Evolutionary conservation across 2,113 vertebrate species (phyloP), one percentile per base, ranked within the genome.

Genomic region (Ictalurus furcatus): DNA sequence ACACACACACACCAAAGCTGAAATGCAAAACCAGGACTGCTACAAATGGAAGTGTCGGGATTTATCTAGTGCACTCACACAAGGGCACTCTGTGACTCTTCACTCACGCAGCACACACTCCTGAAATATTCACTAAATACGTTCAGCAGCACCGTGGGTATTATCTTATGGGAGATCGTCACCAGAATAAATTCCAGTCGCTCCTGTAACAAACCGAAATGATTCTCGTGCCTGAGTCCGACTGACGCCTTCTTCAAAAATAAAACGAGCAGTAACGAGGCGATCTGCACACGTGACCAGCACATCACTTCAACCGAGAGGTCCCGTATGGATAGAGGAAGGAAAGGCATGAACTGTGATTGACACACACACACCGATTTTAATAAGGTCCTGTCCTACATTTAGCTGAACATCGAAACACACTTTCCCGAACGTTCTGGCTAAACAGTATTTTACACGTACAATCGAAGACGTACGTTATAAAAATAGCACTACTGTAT

Each of bases 211-310:
- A 5, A 44, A 44, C 40, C 34, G 34, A 34, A 34, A 34, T 34
- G 34, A 1, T 34, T 34, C 34, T 34, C 34, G 34, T 1, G 34
- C 34, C 34, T 34, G 34, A 34, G 34, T 67, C 65, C 2, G 28
- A 67, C 25, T 34, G 67, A 79, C 21, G 12, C 37, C 1, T 52
- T 52, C 21, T 59, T 59, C 21, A 21, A 21, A 28, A 88, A 59
- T 65, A 71, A 21, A 8, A 74, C 2, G 0, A 14, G 54, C 54
- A 52, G 6, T 59, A 86, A 59, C n/a, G 21, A 16, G 34, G 13
- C 71, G 84, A 85, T 85, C 52, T 85, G 71, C 84, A 34, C 63
- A n/a, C 48, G 30, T 71, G 65, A 71, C 63, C 83, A 74, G 54
- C 52, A 76, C 54, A 23, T 37, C 11, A 44, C 69, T n/a, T 16